Percentiles rank a stretch among this genome's conserved stretches.
These are phyloP conservation scores for Agriopis aurantiaria DNA, from an alignment of 2,888 invertebrate species.

Conservation along the genomic window DNA sequence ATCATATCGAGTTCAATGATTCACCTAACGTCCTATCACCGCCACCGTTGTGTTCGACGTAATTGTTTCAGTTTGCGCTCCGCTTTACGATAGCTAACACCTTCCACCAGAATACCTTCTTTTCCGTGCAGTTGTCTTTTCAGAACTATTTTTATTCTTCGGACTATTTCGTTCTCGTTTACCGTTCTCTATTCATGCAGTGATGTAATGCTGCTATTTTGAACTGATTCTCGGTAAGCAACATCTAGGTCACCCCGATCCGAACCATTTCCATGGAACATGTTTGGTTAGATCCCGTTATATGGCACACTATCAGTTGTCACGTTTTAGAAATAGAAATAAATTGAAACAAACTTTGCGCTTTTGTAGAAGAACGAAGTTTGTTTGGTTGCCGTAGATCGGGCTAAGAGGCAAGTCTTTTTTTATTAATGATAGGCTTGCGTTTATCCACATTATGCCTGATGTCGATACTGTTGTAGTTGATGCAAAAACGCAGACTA, in stretches of 20 bases:
- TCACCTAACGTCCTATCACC: not conserved
- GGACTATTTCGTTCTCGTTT: not conserved
- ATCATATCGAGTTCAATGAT: not conserved
- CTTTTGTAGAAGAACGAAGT: not conserved
- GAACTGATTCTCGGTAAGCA: not conserved
- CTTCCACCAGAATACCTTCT: no score
- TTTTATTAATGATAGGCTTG: no score
- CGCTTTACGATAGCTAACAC: not conserved
- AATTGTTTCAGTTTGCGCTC: not conserved
- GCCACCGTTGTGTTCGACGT: not conserved
- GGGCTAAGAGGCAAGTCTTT: not conserved
- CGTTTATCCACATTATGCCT: no score
- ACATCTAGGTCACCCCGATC: not conserved
- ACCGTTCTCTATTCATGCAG: not conserved
- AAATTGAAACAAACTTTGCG: not conserved
- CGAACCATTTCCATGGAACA: not conserved
- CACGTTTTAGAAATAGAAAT: not conserved
- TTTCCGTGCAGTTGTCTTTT: no score
- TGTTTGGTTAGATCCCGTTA: not conserved
- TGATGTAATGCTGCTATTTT: slow-evolving; percentile 10
- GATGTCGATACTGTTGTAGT: no score
- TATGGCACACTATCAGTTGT: not conserved
- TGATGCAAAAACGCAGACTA: no score
- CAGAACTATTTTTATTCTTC: not conserved
- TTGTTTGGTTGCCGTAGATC: not conserved